These are phyloP conservation scores for Drosophila rhopaloa DNA, from an alignment of 1,140 invertebrate species.

Conservation along the genomic window DNA sequence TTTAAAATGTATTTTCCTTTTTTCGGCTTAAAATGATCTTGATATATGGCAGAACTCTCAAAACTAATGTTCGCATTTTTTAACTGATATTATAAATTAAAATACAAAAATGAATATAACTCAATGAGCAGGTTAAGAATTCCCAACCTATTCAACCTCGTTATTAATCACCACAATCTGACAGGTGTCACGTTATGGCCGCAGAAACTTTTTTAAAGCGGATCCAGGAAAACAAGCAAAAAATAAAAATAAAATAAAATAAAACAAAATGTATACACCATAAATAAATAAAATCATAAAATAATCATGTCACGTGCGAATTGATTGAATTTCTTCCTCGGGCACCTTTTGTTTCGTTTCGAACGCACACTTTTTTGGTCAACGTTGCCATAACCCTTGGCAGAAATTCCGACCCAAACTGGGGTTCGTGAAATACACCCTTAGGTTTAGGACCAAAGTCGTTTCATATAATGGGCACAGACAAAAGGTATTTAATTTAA, in stretches of 20 bases:
- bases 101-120: no score
- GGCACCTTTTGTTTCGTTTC: constrained; percentile 57
- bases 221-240: constrained; percentile 1
- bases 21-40: no score
- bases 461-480: constrained; percentile 71
- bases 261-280: constrained; percentile 68
- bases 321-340: constrained; percentile 73
- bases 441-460: constrained; percentile 14
- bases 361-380: constrained; percentile 35
- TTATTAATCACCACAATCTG: constrained; percentile 26
- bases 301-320: constrained; percentile 81
- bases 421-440: neutral
- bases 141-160: neutral
- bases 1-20: no score
- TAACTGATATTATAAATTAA: no score
- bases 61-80: no score
- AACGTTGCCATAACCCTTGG: constrained; percentile 12
- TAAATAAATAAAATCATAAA: constrained; percentile 78
- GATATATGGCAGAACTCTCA: no score
- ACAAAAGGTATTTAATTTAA: constrained; percentile 82
- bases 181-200: constrained; percentile 34
- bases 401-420: neutral
- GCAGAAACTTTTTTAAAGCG: constrained; percentile 38
- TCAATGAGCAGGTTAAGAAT: neutral
- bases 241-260: constrained; percentile 42